Base-by-base conservation (phyloP, 2,113 vertebrate genomes). In the Antechinus stuartii region DNA sequence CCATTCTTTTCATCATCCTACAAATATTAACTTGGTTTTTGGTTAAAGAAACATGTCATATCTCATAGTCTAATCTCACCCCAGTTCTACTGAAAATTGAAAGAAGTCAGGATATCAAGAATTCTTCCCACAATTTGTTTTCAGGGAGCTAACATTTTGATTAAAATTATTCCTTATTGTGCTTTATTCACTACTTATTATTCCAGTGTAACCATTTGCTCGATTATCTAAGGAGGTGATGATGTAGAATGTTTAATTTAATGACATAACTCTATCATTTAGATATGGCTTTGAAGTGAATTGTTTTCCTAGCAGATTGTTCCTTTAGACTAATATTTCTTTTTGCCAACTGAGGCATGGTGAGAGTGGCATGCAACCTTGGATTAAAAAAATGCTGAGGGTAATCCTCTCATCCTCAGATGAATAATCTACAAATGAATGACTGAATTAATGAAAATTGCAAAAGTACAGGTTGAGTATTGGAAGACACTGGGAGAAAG, bases 61-160 rank as follows among this genome's bases (percentile, higher is more conserved):
- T 53, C 93, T 25, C 93, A 93, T 54, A 94, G 0, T 54, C 23
- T 94, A 95, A 95, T 16, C 68, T 42, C 68, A 93, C 23, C 68
- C 22, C 68, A 93, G 14, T 89, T 91, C 94, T 94, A 92, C 84
- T 97, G 25, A 95, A 96, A 97, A 92, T 91, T 61, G 92, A 91
- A 94, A 8, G 68, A 23, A 94, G 89, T 84, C 91, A 93, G 54
- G 91, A 97, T 92, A 91, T 52, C 57, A 90, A 93, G 26, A 95
- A 35, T 46, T n/a, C 42, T 96, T 93, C 94, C 92, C 22, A 19
- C 7, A 91, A 93, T 11, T 30, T 61, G 2, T 14, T 57, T 84
- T 42, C 19, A 8, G n/a, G n/a, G 6, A 84, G 8, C 68, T 84
- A 84, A 35, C 68, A 84, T 42, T 84, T 84, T 35, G 54, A 91